A percentile compares a stretch with the other conserved stretches of the same genome.
Conservation (phyloP, 2,888 invertebrate genomes). For the Drosophila melanosoma region DNA sequence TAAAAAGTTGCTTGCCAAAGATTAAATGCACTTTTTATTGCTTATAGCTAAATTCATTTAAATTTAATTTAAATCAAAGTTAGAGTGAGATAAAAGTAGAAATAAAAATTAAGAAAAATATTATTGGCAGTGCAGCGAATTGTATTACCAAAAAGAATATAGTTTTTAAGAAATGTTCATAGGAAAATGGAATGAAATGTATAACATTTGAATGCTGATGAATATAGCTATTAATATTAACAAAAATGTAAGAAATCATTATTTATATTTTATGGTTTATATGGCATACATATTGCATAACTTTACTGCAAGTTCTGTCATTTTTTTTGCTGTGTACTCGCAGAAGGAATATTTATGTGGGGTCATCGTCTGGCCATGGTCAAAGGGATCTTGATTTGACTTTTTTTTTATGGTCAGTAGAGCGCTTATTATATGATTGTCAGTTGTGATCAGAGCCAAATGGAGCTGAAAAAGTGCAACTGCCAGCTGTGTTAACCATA, state of each 20-base stretch:
- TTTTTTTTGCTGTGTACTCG: conserved; percentile 10
- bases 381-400: conserved; percentile 44
- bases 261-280: not conserved
- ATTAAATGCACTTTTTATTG: conserved; percentile 8
- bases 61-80: not conserved
- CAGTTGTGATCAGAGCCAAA: conserved; percentile 48
- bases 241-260: not conserved
- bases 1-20: too few species aligned
- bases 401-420: conserved; percentile 39
- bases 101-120: not conserved
- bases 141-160: not conserved
- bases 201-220: not conserved
- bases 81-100: too few species aligned
- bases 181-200: not conserved
- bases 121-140: not conserved
- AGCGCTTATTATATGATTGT: conserved; percentile 27
- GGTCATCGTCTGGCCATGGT: conserved; percentile 47
- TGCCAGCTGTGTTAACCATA: conserved; percentile 36
- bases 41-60: not conserved
- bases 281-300: conserved; percentile 7
- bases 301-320: conserved; percentile 8
- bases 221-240: not conserved
- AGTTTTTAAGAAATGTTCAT: not conserved
- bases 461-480: conserved; percentile 71
- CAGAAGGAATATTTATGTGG: conserved; percentile 24